Conservation (phyloP, 1,140 invertebrate genomes). For the Sweltsa coloradensis region DNA sequence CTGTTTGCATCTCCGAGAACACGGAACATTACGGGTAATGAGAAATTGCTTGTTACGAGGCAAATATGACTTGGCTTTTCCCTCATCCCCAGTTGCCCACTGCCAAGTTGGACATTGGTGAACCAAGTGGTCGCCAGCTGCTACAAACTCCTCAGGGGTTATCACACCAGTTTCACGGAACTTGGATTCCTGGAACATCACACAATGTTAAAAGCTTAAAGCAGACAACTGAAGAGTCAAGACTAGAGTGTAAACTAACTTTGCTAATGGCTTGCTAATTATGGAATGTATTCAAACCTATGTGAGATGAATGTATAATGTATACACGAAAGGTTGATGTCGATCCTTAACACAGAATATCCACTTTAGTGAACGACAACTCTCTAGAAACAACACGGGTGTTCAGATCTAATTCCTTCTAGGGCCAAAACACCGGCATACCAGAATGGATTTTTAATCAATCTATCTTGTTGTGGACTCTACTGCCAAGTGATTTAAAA, state of each 20-base stretch:
- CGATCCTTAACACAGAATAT: no score
- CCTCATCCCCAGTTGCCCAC: slow-evolving; percentile 86
- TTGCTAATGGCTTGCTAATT: no score
- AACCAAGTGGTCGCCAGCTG: slow-evolving; percentile 94
- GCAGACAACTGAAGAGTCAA: slow-evolving; percentile 12
- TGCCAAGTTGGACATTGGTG: slow-evolving; percentile 99
- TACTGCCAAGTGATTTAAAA: no score
- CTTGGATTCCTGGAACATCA: slow-evolving; percentile 76
- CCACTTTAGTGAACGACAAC: no score
- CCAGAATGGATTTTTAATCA: no score
- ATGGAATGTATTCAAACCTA: background rate
- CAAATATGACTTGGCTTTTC: slow-evolving; percentile 74
- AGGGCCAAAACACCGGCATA: no score
- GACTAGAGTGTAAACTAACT: slow-evolving; percentile 1
- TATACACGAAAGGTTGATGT: no score
- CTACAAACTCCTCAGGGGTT: slow-evolving; percentile 93
- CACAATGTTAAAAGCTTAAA: slow-evolving; percentile 15
- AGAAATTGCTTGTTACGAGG: slow-evolving; percentile 96
- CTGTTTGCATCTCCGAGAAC: slow-evolving; percentile 85
- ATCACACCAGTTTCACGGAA: slow-evolving; percentile 97
- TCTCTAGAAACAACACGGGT: no score
- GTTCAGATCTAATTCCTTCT: no score
- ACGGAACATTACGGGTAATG: slow-evolving; percentile 92
- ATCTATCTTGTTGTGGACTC: no score
- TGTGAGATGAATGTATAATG: no score